A percentile compares a stretch with the other conserved stretches of the same genome.
These are phyloP conservation scores for Lepidostoma basale DNA, from an alignment of 1,140 invertebrate genomes.

Conservation along the genomic window DNA sequence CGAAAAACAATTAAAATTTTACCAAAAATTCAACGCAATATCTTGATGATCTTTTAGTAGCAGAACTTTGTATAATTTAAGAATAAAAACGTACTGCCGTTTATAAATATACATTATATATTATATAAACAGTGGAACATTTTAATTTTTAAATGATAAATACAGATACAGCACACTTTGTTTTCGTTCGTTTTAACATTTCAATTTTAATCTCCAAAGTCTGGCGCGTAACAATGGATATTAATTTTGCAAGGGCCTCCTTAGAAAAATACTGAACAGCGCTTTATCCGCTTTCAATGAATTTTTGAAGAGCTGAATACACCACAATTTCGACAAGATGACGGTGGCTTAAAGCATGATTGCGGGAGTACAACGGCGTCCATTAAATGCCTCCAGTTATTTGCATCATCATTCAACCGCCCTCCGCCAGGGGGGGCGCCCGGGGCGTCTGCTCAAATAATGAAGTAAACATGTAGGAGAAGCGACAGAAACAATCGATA, in stretches of 20 bases:
- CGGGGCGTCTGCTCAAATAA: slow-evolving; percentile 38
- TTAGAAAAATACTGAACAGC: neutral
- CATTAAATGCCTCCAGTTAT: slow-evolving; percentile 44
- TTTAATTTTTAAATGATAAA: too few species aligned
- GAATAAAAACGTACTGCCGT: too few species aligned
- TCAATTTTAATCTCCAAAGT: neutral
- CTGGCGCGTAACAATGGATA: neutral
- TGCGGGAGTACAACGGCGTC: slow-evolving; percentile 37
- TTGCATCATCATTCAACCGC: slow-evolving; percentile 43
- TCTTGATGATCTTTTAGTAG: too few species aligned
- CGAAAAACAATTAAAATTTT: too few species aligned
- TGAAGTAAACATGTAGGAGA: slow-evolving; percentile 35
- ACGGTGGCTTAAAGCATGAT: slow-evolving; percentile 29
- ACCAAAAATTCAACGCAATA: too few species aligned
- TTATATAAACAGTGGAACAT: too few species aligned
- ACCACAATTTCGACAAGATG: slow-evolving; percentile 22
- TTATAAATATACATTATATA: too few species aligned
- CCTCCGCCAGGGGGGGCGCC: slow-evolving; percentile 10
- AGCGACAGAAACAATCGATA: slow-evolving; percentile 29
- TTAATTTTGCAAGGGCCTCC: neutral
- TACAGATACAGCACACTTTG: too few species aligned
- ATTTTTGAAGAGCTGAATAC: slow-evolving; percentile 27
- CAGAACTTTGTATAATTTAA: too few species aligned
- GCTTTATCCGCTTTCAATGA: slow-evolving; percentile 21
- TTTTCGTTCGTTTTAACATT: too few species aligned